phyloP scores from a whole-genome alignment of 2,888 invertebrate species.

The Drosophila merina region DNA sequence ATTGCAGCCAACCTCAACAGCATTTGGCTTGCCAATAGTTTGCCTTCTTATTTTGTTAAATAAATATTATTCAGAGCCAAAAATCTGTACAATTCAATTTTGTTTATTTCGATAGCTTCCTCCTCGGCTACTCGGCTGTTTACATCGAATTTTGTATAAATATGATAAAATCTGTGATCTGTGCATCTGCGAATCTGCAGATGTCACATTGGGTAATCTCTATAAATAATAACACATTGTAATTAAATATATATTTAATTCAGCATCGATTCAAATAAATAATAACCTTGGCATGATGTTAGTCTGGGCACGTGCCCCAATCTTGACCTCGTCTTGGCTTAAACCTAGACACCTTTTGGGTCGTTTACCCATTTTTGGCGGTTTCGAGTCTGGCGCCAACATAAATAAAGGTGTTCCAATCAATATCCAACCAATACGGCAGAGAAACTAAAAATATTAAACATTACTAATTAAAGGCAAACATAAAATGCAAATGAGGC shows the following conservation, averaged over 20 bases:
- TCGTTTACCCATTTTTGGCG: slow-evolving; percentile 20
- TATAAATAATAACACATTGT: slow-evolving; percentile 33
- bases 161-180: slow-evolving; percentile 29
- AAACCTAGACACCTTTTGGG: slow-evolving; percentile 3
- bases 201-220: slow-evolving; percentile 35
- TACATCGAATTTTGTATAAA: slow-evolving; percentile 30
- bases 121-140: slow-evolving; percentile 20
- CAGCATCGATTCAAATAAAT: neutral
- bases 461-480: slow-evolving; percentile 61
- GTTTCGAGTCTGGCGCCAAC: slow-evolving; percentile 42
- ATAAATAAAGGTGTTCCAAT: slow-evolving; percentile 7
- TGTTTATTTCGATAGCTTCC: slow-evolving; percentile 24
- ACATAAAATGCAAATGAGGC: slow-evolving; percentile 57
- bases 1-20: slow-evolving; percentile 11
- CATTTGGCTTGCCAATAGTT: slow-evolving; percentile 22
- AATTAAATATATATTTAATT: slow-evolving; percentile 32
- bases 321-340: slow-evolving; percentile 21
- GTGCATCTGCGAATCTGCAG: slow-evolving; percentile 13
- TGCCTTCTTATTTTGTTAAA: slow-evolving; percentile 23
- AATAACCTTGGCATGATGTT: neutral
- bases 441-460: slow-evolving; percentile 27
- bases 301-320: slow-evolving; percentile 4
- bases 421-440: neutral
- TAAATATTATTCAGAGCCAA: slow-evolving; percentile 35
- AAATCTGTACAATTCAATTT: slow-evolving; percentile 38